phyloP scores from a whole-genome alignment of 2,888 invertebrate genomes.

The Minunthozetes semirufus region DNA sequence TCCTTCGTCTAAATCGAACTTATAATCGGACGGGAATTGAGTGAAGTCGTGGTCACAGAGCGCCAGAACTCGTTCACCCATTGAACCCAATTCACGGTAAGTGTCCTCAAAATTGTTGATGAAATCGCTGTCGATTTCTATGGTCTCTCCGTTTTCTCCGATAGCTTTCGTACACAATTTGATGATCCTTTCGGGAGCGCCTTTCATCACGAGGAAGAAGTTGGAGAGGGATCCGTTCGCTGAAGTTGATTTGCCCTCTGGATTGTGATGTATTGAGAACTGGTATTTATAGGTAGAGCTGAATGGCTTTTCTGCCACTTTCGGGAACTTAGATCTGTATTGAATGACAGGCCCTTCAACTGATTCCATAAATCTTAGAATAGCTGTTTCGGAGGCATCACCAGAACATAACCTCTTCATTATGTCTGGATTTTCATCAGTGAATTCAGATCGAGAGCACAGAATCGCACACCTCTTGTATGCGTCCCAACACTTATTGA shows the following conservation, averaged over 20 bases:
- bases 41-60: slow-evolving; percentile 44
- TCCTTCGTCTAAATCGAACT: slow-evolving; percentile 46
- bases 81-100: slow-evolving; percentile 69
- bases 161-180: slow-evolving; percentile 55
- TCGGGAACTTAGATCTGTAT: slow-evolving; percentile 45
- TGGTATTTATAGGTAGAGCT: slow-evolving; percentile 51
- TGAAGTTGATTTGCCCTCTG: not conserved
- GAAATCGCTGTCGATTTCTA: slow-evolving; percentile 51
- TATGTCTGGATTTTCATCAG: slow-evolving; percentile 26
- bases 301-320: slow-evolving; percentile 50
- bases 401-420: slow-evolving; percentile 44
- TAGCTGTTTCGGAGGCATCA: slow-evolving; percentile 49
- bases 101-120: slow-evolving; percentile 58
- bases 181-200: slow-evolving; percentile 51
- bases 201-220: slow-evolving; percentile 54
- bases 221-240: not conserved
- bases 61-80: slow-evolving; percentile 67
- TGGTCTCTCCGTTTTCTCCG: slow-evolving; percentile 45
- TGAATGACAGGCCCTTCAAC: slow-evolving; percentile 43
- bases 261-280: slow-evolving; percentile 31
- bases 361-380: slow-evolving; percentile 48
- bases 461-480: slow-evolving; percentile 12
- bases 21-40: slow-evolving; percentile 43
- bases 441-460: slow-evolving; percentile 33
- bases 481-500: slow-evolving; percentile 11